Evolutionary conservation across 2,113 vertebrate species (phyloP).

Genomic region (Megalops atlanticus): DNA sequence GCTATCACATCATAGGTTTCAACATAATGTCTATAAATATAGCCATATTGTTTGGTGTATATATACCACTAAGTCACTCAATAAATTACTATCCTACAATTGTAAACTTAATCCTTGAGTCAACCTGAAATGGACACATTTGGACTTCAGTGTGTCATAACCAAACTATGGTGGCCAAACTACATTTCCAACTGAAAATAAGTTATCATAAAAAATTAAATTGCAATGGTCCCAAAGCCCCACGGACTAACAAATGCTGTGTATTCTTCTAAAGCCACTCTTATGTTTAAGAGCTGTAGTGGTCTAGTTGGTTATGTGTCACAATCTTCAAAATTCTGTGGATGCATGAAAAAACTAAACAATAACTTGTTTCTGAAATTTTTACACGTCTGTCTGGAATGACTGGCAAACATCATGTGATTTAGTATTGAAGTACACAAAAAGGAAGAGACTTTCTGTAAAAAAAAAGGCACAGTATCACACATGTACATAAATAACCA

Average conservation of each 20-base stretch:
- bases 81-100: background rate
- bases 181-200: background rate
- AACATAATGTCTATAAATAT: background rate
- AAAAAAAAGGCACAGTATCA: conserved; percentile 25
- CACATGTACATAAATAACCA: background rate
- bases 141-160: background rate
- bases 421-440: background rate
- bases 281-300: background rate
- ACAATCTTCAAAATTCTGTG: too few species aligned
- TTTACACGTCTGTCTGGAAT: background rate
- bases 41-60: background rate
- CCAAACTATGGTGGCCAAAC: background rate
- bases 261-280: background rate
- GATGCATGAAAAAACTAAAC: too few species aligned
- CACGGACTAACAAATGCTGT: background rate
- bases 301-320: background rate
- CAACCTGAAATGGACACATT: conserved; percentile 12
- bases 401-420: background rate
- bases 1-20: background rate
- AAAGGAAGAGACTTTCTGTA: background rate
- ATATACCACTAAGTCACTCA: background rate
- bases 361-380: background rate
- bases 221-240: background rate
- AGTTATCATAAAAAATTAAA: background rate
- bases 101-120: background rate